Evolutionary conservation across 1,140 invertebrate genomes (phyloP).

Genomic region (Papilio helenus): DNA sequence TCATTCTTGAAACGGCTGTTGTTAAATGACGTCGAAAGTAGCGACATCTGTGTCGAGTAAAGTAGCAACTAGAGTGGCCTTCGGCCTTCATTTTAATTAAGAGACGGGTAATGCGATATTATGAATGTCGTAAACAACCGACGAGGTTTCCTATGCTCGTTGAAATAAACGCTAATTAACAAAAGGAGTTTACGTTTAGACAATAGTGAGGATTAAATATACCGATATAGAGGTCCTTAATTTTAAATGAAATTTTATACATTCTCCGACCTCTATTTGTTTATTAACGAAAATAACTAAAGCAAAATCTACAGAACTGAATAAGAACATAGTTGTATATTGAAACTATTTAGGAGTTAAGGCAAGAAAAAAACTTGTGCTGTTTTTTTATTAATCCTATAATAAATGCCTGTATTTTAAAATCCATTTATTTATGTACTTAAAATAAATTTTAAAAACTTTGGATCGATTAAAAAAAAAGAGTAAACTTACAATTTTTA

Average conservation of each 20-base stretch:
- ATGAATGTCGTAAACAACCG: slow-evolving; percentile 63
- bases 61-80: slow-evolving; percentile 46
- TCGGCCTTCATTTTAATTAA: slow-evolving; percentile 64
- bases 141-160: slow-evolving; percentile 41
- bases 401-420: too few relatives aligned
- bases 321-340: too few relatives aligned
- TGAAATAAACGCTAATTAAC: slow-evolving; percentile 33
- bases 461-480: too few relatives aligned
- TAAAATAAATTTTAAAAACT: too few relatives aligned
- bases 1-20: slow-evolving; percentile 37
- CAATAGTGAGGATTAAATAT: slow-evolving; percentile 30
- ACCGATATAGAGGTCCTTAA: background rate
- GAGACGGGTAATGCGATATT: slow-evolving; percentile 59
- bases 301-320: background rate
- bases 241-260: slow-evolving; percentile 9
- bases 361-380: too few relatives aligned
- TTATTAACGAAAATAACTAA: background rate
- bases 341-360: too few relatives aligned
- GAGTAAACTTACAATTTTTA: too few relatives aligned
- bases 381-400: too few relatives aligned
- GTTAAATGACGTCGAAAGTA: slow-evolving; percentile 46
- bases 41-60: slow-evolving; percentile 54
- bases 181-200: slow-evolving; percentile 31
- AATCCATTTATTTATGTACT: too few relatives aligned
- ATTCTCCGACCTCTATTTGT: background rate